Evolutionary conservation across 2,113 vertebrate genomes (phyloP), one percentile per base, ranked within the genome.

Genomic region (Cacatua alba): DNA sequence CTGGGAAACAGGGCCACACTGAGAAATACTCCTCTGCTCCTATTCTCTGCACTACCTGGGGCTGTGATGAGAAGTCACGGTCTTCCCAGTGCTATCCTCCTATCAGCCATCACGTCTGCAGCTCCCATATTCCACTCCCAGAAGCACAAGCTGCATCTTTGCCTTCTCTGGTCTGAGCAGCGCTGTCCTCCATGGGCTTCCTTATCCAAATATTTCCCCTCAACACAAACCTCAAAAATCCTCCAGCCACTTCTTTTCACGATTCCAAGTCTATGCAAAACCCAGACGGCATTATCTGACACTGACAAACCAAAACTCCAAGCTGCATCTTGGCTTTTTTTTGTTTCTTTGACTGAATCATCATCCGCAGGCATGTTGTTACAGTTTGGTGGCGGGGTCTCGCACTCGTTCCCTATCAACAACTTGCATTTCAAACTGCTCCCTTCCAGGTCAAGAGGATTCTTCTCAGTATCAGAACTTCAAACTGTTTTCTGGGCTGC

Each of bases 201-300:
- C 48, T 92, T 68, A 87, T 21, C 52, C 82, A 90, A 84, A 13
- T 28, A 88, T 17, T 76, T 81, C 65, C 76, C 81, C 21, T 26
- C 18, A 81, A 49, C 28, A 41, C 51, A 65, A 70, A 33, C 68
- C 79, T 90, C 90, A 88, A 70, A 94, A 82, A 67, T 86, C 43
- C 76, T 67, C 62, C 3, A 0, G 62, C 57, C 53, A 29, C 41
- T 84, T 84, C 68, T 53, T 95, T 86, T 84, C 77, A 79, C 44
- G 65, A 86, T 74, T 92, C 39, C 41, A 92, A 78, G 76, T 8
- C 76, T 79, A 62, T 33, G 55, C 37, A 91, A 94, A 95, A 87
- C 74, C 72, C 82, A 76, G 63, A 64, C 77, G 59, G 48, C 83
- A 62, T 78, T 81, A 78, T 93, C 74, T 84, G 80, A 78, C 57